Base-by-base conservation (phyloP, 2,113 vertebrate species). In the Stercorarius parasiticus region DNA sequence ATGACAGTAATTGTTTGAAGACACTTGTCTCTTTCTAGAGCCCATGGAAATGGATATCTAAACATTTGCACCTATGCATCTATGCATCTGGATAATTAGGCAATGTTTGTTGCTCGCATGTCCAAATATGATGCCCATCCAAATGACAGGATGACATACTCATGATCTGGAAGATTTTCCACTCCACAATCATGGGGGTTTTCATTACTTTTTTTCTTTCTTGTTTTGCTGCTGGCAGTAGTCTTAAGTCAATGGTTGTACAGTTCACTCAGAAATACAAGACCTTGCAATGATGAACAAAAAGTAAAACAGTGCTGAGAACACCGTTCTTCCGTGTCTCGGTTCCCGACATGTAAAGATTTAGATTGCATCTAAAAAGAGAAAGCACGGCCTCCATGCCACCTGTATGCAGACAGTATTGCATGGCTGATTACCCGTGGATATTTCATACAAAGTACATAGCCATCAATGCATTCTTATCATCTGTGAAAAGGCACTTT, bases 141-240 rank as follows among this genome's bases (percentile, higher is more conserved):
- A 55, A 71, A 71, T 11, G 17, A 45, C 6, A n/a, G 50, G 15
- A 5, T n/a, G 53, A 53, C 36, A 11, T 58, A 13, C 21, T 84
- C 25, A 21, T 20, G 14, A 38, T 40, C 11, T 84, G 45, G 21
- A 65, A 80, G n/a, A 53, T n/a, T 87, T 69, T 65, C 29, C 38
- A 49, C 15, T 70, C 38, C 25, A 23, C 0, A 1, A 3, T 38
- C 5, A 2, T 12, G 13, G 4, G 4, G 10, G 8, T 4, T 10
- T 82, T 78, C 13, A 26, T 38, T 29, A 18, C 16, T 49, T 32
- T 42, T 53, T 15, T 23, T 36, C 30, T 67, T 43, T 50, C 21
- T 42, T 85, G 69, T 42, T 79, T 50, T 79, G 26, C 19, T 93
- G 42, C 18, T 58, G 34, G 4, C 34, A 55, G 62, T 70, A 59